These are phyloP conservation scores for Picus viridis DNA, from an alignment of 2,797 vertebrate genomes.

Conservation along the genomic window DNA sequence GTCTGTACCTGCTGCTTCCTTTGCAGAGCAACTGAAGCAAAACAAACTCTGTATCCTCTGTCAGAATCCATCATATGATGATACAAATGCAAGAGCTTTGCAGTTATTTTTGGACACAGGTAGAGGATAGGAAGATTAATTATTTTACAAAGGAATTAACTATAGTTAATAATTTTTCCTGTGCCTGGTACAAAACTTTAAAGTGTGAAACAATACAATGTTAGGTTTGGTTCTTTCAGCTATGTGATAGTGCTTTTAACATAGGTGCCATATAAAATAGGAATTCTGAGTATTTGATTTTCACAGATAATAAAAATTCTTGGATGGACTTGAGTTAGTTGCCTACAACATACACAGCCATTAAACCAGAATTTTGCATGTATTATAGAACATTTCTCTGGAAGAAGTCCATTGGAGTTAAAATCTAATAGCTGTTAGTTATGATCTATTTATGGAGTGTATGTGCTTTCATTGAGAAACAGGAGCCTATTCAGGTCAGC, in stretches of 20 bases:
- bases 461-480: neutral
- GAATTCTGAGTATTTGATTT: neutral
- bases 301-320: neutral
- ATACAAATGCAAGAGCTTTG: neutral
- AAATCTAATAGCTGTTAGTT: neutral
- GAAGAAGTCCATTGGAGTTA: neutral
- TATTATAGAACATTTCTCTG: neutral
- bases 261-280: neutral
- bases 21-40: neutral
- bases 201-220: neutral
- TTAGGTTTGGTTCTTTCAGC: neutral
- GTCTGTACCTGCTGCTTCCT: neutral
- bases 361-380: neutral
- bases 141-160: neutral
- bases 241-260: neutral
- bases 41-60: neutral
- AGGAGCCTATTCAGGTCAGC: neutral
- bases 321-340: neutral
- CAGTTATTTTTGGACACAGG: neutral
- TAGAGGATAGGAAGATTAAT: neutral
- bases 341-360: neutral
- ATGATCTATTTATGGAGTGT: neutral
- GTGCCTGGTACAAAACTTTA: neutral
- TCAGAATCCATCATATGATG: neutral
- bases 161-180: neutral